Evolutionary conservation across 2,113 vertebrate genomes (phyloP).

Genomic region (Ifrita kowaldi): DNA sequence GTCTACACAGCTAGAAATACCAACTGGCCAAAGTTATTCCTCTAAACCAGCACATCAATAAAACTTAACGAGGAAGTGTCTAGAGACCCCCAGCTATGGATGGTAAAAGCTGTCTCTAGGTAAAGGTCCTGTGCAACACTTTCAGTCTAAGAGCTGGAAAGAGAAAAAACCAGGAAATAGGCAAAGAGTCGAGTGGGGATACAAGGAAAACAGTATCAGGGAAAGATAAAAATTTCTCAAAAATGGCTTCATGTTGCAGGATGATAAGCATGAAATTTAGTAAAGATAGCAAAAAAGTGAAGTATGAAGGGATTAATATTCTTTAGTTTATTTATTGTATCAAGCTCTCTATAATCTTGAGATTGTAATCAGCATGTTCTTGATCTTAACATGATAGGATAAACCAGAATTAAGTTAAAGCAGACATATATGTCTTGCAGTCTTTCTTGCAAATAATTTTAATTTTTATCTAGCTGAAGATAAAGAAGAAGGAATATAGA

Average conservation of each 20-base stretch:
- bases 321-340: neutral
- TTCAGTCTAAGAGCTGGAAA: neutral
- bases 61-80: neutral
- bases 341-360: neutral
- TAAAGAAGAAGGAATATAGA: neutral
- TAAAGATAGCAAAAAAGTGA: neutral
- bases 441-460: neutral
- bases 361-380: neutral
- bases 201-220: neutral
- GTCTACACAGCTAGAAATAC: neutral
- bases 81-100: neutral
- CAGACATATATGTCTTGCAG: neutral
- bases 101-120: neutral
- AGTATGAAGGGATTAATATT: neutral
- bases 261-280: neutral
- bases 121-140: neutral
- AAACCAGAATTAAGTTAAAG: neutral
- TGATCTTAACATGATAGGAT: neutral
- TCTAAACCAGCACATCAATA: neutral
- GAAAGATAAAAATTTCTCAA: neutral
- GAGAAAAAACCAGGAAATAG: neutral
- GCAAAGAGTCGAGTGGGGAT: rapidly evolving
- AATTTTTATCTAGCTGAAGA: neutral
- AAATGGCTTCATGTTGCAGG: neutral
- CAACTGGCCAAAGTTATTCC: neutral